A percentile compares a stretch with the other conserved stretches of the same genome.
These are phyloP conservation scores for Chrysemys picta DNA, from an alignment of 2,113 vertebrate genomes.

Conservation along the genomic window DNA sequence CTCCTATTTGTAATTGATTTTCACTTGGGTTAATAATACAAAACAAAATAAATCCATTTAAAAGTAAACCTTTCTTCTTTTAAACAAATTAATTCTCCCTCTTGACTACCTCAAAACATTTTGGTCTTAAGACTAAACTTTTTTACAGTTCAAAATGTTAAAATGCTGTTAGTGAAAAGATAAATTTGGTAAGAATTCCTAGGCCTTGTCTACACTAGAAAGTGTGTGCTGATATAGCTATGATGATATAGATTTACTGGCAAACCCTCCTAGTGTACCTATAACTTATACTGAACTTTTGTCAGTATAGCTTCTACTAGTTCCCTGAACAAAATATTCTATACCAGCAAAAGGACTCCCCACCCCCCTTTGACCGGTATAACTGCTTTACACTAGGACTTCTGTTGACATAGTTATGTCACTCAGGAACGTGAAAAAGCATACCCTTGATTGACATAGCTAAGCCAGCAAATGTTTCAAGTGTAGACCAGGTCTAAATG, in stretches of 20 bases:
- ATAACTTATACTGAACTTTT: constrained; percentile 16
- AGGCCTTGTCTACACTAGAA: not conserved
- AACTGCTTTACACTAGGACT: not conserved
- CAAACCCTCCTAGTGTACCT: not conserved
- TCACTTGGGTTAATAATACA: not conserved
- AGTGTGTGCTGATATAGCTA: constrained; percentile 24
- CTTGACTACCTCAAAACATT: not conserved
- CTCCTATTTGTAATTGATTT: not conserved
- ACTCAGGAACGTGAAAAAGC: not conserved
- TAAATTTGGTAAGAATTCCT: not conserved
- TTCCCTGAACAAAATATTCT: not conserved
- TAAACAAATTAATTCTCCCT: not conserved
- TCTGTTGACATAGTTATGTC: not conserved
- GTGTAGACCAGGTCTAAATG: not conserved
- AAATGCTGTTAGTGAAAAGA: not conserved
- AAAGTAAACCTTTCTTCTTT: not conserved
- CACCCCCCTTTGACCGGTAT: not conserved
- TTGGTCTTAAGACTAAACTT: not conserved
- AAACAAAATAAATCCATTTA: not conserved
- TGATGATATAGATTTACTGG: not conserved
- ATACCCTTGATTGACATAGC: not conserved
- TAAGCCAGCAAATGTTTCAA: not conserved
- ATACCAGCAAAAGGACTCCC: not conserved
- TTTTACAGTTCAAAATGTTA: not conserved
- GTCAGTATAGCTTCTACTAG: not conserved